Evolutionary conservation across 2,888 invertebrate genomes (phyloP).

Genomic region (Nysson spinosus): DNA sequence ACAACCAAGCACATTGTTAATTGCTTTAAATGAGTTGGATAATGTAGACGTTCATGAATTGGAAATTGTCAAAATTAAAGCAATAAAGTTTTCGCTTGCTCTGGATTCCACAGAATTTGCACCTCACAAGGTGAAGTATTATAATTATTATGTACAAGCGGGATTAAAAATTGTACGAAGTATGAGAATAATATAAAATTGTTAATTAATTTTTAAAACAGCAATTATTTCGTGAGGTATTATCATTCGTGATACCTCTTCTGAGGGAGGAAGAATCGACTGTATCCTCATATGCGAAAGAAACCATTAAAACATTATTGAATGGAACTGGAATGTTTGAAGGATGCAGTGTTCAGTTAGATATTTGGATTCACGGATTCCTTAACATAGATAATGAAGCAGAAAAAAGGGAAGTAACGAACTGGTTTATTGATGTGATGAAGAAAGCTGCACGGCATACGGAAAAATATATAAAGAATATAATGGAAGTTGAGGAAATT

Average conservation of each 20-base stretch:
- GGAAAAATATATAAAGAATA: constrained; percentile 64
- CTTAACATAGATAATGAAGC: constrained; percentile 61
- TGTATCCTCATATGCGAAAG: constrained; percentile 76
- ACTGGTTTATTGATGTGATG: constrained; percentile 67
- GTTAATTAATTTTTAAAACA: constrained; percentile 26
- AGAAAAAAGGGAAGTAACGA: constrained; percentile 57
- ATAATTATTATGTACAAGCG: too few relatives aligned
- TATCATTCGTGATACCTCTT: constrained; percentile 65
- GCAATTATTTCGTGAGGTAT: constrained; percentile 58
- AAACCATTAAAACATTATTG: constrained; percentile 80
- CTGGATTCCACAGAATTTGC: constrained; percentile 73
- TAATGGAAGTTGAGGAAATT: constrained; percentile 60
- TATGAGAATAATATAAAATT: too few relatives aligned
- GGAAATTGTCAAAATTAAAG: constrained; percentile 73
- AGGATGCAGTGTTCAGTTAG: constrained; percentile 82
- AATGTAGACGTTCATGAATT: constrained; percentile 41
- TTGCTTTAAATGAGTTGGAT: constrained; percentile 46
- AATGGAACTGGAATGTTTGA: constrained; percentile 83
- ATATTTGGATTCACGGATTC: constrained; percentile 82
- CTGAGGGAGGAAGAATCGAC: constrained; percentile 44
- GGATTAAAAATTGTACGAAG: too few relatives aligned
- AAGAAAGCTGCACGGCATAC: constrained; percentile 53
- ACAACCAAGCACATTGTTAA: constrained; percentile 54
- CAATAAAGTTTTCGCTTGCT: constrained; percentile 75
- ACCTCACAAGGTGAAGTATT: constrained; percentile 54